These are phyloP conservation scores for Semaprochilodus insignis DNA, from an alignment of 2,797 vertebrate species.

Conservation along the genomic window DNA sequence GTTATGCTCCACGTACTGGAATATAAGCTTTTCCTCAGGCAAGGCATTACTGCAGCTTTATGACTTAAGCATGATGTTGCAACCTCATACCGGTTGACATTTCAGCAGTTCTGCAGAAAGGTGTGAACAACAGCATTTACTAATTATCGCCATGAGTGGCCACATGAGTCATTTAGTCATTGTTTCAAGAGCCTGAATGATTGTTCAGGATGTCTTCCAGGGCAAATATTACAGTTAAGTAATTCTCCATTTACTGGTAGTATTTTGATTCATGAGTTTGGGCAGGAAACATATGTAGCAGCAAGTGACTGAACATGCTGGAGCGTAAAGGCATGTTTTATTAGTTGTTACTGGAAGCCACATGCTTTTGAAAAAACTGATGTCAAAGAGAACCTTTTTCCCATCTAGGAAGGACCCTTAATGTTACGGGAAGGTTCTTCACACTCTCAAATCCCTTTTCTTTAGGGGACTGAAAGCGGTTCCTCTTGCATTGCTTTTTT, in stretches of 20 bases:
- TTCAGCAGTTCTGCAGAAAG: slow-evolving; percentile 10
- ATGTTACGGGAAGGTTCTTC: no score
- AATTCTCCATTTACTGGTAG: neutral
- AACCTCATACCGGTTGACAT: slow-evolving; percentile 2
- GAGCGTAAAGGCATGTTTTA: no score
- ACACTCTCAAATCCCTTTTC: no score
- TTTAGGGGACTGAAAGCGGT: no score
- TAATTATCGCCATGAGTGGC: neutral
- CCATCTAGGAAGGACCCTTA: no score
- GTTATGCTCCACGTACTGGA: neutral
- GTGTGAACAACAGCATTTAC: slow-evolving; percentile 20
- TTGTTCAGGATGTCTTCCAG: neutral
- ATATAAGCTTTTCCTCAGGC: neutral
- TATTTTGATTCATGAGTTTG: neutral
- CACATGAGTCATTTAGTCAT: slow-evolving; percentile 12
- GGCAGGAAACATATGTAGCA: neutral
- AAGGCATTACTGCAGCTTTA: slow-evolving; percentile 12
- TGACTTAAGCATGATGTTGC: slow-evolving; percentile 30
- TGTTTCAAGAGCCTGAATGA: neutral
- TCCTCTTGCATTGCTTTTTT: no score
- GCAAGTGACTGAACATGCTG: no score
- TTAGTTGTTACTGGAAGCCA: no score
- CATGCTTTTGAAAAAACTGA: no score
- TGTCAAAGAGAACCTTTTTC: no score
- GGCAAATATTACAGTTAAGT: neutral